Evolutionary conservation across 2,888 invertebrate species (phyloP).

Genomic region (Cosmia trapezina): DNA sequence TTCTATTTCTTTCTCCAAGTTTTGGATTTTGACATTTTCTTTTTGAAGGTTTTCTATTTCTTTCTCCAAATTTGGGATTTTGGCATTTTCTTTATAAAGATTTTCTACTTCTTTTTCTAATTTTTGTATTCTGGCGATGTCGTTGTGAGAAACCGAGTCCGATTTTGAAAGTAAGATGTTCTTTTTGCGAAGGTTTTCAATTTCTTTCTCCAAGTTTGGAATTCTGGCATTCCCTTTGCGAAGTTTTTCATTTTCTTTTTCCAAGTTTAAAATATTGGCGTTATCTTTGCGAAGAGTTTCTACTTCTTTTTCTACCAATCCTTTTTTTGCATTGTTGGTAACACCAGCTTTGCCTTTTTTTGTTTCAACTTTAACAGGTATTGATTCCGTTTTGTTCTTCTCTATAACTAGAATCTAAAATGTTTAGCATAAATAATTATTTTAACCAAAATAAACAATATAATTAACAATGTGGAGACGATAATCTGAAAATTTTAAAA

Average conservation of each 20-base stretch:
- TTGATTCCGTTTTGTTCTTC: constrained; percentile 19
- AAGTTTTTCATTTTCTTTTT: constrained; percentile 69
- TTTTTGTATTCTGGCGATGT: constrained; percentile 2
- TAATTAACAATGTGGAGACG: background rate
- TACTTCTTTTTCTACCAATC: constrained; percentile 35
- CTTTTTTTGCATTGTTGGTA: constrained; percentile 64
- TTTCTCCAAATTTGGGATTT: constrained; percentile 46
- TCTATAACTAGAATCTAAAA: constrained; percentile 46
- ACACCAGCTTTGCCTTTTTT: constrained; percentile 58
- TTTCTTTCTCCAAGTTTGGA: constrained; percentile 45
- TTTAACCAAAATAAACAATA: background rate
- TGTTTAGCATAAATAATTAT: background rate
- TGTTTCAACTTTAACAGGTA: constrained; percentile 68
- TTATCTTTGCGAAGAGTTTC: constrained; percentile 29
- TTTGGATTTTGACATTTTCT: constrained; percentile 16
- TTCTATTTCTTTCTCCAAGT: constrained; percentile 67
- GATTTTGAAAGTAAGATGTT: constrained; percentile 13
- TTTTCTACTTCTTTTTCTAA: constrained; percentile 68
- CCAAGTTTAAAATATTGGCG: constrained; percentile 13
- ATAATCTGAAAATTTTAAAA: too few relatives aligned
- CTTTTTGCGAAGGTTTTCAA: constrained; percentile 35
- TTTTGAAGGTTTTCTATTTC: constrained; percentile 68
- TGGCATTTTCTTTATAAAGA: constrained; percentile 53
- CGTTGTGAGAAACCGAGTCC: constrained; percentile 1
- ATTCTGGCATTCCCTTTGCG: constrained; percentile 64